phyloP scores from a whole-genome alignment of 2,797 vertebrate species.

The Arnoldichthys spilopterus region DNA sequence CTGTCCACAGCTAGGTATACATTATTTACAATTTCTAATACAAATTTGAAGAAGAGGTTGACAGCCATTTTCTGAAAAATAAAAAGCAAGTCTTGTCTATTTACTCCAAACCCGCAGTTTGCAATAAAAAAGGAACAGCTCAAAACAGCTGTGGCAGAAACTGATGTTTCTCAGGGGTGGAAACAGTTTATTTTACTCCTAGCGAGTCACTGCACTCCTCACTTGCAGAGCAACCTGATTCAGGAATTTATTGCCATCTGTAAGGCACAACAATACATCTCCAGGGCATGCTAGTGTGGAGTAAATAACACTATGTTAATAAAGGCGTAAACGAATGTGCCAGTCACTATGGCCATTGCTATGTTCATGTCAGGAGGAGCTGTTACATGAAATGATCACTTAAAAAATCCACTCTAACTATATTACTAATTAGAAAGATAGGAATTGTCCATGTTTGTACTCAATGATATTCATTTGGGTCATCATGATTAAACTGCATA shows the following conservation, averaged over 20 bases:
- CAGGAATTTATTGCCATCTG: slow-evolving; percentile 17
- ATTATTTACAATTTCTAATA: background rate
- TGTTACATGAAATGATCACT: background rate
- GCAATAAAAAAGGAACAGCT: background rate
- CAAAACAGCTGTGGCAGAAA: background rate
- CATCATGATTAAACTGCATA: too few relatives aligned
- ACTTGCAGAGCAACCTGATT: slow-evolving; percentile 4
- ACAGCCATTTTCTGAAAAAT: background rate
- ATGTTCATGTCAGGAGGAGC: background rate
- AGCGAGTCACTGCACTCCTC: background rate
- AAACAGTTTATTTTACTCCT: background rate
- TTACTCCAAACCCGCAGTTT: background rate
- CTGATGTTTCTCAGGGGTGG: background rate
- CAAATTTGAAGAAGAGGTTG: background rate
- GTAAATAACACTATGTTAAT: background rate
- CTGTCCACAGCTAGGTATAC: background rate
- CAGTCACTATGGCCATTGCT: background rate
- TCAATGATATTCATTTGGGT: background rate
- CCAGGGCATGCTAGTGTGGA: background rate
- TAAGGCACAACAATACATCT: background rate
- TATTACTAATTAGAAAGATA: background rate
- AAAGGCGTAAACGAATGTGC: background rate
- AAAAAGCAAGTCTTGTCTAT: background rate
- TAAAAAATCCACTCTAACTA: background rate
- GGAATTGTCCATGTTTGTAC: background rate